Base-by-base conservation (phyloP, 2,113 vertebrate species). In the Chelonoidis abingdonii region DNA sequence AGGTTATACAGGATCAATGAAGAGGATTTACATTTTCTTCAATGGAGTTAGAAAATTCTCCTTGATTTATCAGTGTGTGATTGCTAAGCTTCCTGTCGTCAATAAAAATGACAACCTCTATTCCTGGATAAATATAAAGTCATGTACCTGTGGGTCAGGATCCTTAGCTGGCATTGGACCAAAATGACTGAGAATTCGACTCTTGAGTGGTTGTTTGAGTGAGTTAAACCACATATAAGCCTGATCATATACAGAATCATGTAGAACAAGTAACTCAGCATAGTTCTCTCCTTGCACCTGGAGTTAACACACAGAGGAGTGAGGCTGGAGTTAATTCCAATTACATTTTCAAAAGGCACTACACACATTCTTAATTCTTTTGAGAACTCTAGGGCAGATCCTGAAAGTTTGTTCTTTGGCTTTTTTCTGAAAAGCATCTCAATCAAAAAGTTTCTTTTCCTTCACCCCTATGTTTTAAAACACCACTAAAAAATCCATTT, bases 81-180 rank as follows among this genome's bases (percentile, higher is more conserved):
- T 85, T 65, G 78, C 87, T 94, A 89, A 72, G 5, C 35, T 92
- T 96, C 92, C 62, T 88, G 83, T 81, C 84, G 72, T 53, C 21
- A 27, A 27, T 83, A 25, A 38, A 54, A n/a, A 80, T 83, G 72
- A 93, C 95, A 93, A 24, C 19, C 35, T 83, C 35, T 41, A 49
- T 88, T 57, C 94, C 59, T 84, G 95, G 54, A 69, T 49, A 84
- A 84, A 86, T 16, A 83, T 80, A 86, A 49, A 31, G 53, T 80
- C 59, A 88, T 59, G 72, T 97, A 99, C 98, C 98, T 99, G 98
- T 57, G 98, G 98, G 89, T 99, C 98, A 57, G 95, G 97, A 95
- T 99, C 98, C 91, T 99, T 99, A 44, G 97, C 97, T 83, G 98
- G 98, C 98, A 99, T 98, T 83, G 98, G 98, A 89, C 98, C 98